Base-by-base conservation (phyloP, 2,113 vertebrate species). In the Zapornia atra region DNA sequence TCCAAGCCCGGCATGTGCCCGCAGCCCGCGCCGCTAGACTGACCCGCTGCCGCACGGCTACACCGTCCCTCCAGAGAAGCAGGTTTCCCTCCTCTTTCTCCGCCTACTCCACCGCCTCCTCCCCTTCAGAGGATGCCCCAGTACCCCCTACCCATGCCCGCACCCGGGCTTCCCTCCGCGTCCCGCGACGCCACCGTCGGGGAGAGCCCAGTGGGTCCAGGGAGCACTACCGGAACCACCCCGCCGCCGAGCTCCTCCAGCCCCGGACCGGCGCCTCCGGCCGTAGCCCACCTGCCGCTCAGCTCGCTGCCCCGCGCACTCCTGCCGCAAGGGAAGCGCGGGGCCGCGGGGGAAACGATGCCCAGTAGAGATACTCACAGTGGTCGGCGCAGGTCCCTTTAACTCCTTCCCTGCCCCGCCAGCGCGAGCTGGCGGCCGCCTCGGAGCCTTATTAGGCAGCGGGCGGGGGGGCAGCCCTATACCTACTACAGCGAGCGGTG, bases 41-140 rank as follows among this genome's bases (percentile, higher is more conserved):
- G 60, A 7, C 91, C 61, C 61, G 1, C 93, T 56, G 77, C 81
- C 11, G 50, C 75, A 44, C 64, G 57, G 48, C 90, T 56, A 6
- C 56, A 91, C 38, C 93, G 78, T 26, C 86, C 59, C 93, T 73
- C 68, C 29, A 20, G 76, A 83, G 91, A 1, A 38, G 91, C 96
- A 92, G 96, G 89, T 91, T 88, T 50, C 80, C 83, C 93, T 90
- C 86, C 94, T 93, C 70, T 93, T 96, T 69, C 96, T n/a, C 93
- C 96, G 85, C 93, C 94, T 88, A 29, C 96, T 95, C 82, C 86
- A 17, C 86, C 75, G 51, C 88, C 86, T 92, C 82, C 79, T 60
- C 88, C 88, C 48, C 83, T 46, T 56, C 56, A 19, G 53, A 85
- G 91, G 93, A 76, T 95, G 82, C 61, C 38, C 51, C 68, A 10